phyloP scores from a whole-genome alignment of 1,140 invertebrate species.

The Nylanderia fulva region DNA sequence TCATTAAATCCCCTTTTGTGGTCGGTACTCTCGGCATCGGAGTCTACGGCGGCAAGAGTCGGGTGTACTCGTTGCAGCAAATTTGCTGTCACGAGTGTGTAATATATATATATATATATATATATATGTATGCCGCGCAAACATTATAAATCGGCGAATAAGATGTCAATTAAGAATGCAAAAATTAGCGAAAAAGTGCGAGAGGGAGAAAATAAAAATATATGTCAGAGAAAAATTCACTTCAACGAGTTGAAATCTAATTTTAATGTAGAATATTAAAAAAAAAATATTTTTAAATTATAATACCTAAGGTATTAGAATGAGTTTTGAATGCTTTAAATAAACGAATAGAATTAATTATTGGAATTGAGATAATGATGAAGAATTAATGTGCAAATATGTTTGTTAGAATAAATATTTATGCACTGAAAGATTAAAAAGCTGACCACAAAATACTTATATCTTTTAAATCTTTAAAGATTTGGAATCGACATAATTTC shows the following conservation, averaged over 20 bases:
- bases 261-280: neutral
- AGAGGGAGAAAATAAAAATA: neutral
- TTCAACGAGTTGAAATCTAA: neutral
- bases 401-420: neutral
- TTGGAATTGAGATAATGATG: no score
- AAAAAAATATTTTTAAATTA: neutral
- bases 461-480: neutral
- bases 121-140: slow-evolving; percentile 21
- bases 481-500: neutral
- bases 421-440: neutral
- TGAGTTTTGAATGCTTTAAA: neutral
- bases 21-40: slow-evolving; percentile 21
- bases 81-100: slow-evolving; percentile 33
- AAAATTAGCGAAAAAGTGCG: slow-evolving; percentile 7
- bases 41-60: neutral
- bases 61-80: slow-evolving; percentile 41
- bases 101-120: no score
- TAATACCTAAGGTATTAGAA: neutral
- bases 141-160: slow-evolving; percentile 24
- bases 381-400: neutral
- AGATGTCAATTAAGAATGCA: neutral
- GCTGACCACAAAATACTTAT: neutral
- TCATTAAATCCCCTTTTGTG: slow-evolving; percentile 71
- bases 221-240: neutral
- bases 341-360: neutral